These are phyloP conservation scores for Orchesella flavescens DNA, from an alignment of 2,888 invertebrate genomes.

Conservation along the genomic window DNA sequence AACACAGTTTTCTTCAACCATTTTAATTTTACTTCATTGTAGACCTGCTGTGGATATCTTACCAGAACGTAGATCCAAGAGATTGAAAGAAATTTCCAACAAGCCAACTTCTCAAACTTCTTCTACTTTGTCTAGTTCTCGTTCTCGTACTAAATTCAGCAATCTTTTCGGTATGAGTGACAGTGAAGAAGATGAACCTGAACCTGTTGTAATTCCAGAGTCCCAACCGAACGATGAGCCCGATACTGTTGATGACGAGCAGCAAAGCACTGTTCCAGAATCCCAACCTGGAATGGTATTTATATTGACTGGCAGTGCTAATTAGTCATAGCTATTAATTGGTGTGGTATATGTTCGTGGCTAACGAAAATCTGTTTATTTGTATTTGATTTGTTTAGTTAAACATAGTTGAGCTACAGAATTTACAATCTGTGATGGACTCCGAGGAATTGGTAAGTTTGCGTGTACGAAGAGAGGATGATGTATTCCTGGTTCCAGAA, in stretches of 20 bases:
- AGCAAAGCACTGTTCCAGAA: constrained; percentile 14
- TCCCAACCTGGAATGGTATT: constrained; percentile 25
- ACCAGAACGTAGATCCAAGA: constrained; percentile 11
- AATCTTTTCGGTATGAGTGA: constrained; percentile 30
- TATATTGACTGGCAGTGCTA: background rate
- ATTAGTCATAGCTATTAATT: constrained; percentile 4
- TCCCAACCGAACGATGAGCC: constrained; percentile 10
- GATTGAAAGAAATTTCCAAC: constrained; percentile 18
- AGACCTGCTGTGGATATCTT: constrained; percentile 49
- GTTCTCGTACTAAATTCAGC: background rate
- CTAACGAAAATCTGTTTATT: too few species aligned
- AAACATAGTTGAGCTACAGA: constrained; percentile 23
- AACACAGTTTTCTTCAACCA: too few species aligned
- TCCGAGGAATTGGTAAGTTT: constrained; percentile 1
- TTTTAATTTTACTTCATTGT: background rate
- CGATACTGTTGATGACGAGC: background rate
- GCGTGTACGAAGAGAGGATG: background rate
- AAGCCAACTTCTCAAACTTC: background rate
- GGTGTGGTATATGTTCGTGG: too few species aligned
- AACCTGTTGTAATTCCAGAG: constrained; percentile 14
- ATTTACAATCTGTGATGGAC: constrained; percentile 27
- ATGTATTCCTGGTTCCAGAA: constrained; percentile 12
- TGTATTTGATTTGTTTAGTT: constrained; percentile 21
- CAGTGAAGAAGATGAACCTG: constrained; percentile 21
- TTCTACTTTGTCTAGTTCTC: background rate